These are phyloP conservation scores for Sinosuthora webbiana DNA, from an alignment of 2,113 vertebrate genomes.

Conservation along the genomic window DNA sequence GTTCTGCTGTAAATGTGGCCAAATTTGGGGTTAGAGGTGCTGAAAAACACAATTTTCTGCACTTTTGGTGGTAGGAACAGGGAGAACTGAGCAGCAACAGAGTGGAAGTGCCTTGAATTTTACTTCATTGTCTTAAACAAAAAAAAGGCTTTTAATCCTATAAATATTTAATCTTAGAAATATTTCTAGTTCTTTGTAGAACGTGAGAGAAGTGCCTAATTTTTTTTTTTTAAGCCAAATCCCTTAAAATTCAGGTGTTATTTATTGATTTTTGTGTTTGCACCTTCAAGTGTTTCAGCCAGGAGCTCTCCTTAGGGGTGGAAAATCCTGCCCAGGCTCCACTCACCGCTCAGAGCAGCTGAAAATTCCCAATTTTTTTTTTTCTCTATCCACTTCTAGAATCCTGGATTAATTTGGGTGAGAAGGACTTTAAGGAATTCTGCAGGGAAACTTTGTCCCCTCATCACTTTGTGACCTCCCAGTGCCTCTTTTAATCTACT, in stretches of 20 bases:
- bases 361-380: background rate
- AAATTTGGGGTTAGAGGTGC: background rate
- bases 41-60: background rate
- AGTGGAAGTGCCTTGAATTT: background rate
- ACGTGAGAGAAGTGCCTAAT: fast-evolving
- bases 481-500: background rate
- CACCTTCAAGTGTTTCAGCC: background rate
- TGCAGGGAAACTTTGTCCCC: background rate
- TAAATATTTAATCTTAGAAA: background rate
- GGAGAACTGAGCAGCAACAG: background rate
- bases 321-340: background rate
- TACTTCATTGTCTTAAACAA: background rate
- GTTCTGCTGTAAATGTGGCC: background rate
- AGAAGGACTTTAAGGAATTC: background rate
- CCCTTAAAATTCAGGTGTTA: background rate
- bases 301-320: background rate
- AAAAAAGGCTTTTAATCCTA: background rate
- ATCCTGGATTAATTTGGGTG: background rate
- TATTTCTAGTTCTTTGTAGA: background rate
- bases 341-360: background rate
- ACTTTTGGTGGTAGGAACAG: background rate
- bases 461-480: fast-evolving
- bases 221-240: background rate
- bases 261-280: background rate
- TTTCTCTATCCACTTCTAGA: fast-evolving